Conservation (phyloP, 1,140 invertebrate species). For the Rhagoletis zephyria region DNA sequence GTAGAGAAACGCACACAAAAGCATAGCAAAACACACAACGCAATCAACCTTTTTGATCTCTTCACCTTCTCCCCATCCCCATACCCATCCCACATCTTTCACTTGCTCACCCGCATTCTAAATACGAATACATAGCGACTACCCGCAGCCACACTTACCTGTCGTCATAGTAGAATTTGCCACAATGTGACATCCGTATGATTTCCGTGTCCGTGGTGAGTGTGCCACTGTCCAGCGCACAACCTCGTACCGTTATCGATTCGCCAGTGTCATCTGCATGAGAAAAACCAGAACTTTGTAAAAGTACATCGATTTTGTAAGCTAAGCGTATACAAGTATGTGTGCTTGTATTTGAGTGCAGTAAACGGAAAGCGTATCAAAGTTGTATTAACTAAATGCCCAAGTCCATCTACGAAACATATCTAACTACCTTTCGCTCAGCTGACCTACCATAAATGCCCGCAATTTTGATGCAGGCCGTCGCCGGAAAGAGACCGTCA, state of each 20-base stretch:
- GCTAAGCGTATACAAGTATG: not conserved
- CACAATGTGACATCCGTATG: conserved; percentile 93
- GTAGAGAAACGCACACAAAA: not conserved
- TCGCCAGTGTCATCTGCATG: conserved; percentile 83
- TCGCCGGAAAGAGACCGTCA: conserved; percentile 94
- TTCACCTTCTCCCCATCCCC: not conserved
- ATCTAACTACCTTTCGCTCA: conserved; percentile 37
- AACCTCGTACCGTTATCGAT: conserved; percentile 86
- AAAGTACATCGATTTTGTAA: not conserved
- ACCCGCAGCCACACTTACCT: conserved; percentile 76
- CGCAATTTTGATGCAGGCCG: conserved; percentile 94
- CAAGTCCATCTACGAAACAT: not conserved
- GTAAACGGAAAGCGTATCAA: not conserved
- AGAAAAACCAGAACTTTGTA: not conserved
- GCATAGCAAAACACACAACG: conserved; percentile 48
- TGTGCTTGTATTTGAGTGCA: not conserved
- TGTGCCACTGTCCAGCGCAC: conserved; percentile 92
- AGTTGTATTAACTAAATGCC: not conserved
- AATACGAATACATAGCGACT: no score
- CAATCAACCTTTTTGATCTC: not conserved
- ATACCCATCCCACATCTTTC: no score
- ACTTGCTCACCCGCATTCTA: no score
- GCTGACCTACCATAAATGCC: conserved; percentile 84
- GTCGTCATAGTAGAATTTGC: conserved; percentile 89
- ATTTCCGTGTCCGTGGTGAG: conserved; percentile 93